phyloP scores from a whole-genome alignment of 2,888 invertebrate genomes.

The Trachelus stipa region DNA sequence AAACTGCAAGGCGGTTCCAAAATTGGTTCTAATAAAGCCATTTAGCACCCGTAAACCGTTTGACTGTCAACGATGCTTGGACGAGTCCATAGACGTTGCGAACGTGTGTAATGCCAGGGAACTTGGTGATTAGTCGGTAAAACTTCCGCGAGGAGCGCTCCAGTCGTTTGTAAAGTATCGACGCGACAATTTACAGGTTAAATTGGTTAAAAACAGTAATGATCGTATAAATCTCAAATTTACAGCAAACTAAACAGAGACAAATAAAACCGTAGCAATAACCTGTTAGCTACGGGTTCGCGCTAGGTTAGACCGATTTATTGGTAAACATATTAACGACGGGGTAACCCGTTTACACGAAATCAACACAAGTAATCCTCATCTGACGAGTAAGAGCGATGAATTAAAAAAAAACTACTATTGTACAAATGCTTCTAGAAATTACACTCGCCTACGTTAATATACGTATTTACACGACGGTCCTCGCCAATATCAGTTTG shows the following conservation, averaged over 20 bases:
- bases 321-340: neutral
- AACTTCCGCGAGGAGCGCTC: neutral
- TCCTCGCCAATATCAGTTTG: neutral
- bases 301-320: neutral
- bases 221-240: neutral
- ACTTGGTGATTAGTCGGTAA: neutral
- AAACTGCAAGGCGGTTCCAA: slow-evolving; percentile 16
- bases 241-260: neutral
- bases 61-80: slow-evolving; percentile 12
- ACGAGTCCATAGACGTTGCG: neutral
- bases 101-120: neutral
- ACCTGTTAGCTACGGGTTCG: neutral
- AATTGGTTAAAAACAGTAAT: neutral
- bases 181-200: neutral
- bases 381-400: neutral
- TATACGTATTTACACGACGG: neutral
- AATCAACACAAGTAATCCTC: neutral
- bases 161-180: neutral
- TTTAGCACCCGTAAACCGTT: slow-evolving; percentile 17
- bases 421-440: neutral
- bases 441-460: neutral
- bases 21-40: slow-evolving; percentile 26
- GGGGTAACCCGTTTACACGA: neutral
- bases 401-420: neutral
- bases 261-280: neutral